Evolutionary conservation across 2,888 invertebrate genomes (phyloP).

Genomic region (Balanococcus diminutus): DNA sequence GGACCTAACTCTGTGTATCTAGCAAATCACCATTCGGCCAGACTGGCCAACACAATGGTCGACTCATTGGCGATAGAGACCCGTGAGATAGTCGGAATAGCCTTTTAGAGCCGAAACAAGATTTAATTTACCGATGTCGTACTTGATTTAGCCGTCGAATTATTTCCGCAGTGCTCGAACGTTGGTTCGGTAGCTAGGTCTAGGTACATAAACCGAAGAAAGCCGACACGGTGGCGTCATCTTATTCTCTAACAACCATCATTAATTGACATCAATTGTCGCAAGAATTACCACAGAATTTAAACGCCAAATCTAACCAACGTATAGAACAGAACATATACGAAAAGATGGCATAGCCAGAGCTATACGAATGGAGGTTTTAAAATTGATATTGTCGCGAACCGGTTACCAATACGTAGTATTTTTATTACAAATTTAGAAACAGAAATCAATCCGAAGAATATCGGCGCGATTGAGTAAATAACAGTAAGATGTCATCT

Average conservation of each 20-base stretch:
- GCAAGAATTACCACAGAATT: constrained; percentile 1
- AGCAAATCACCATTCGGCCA: too few relatives aligned
- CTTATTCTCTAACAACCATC: constrained; percentile 6
- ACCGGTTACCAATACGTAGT: background rate
- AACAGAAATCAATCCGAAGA: constrained; percentile 14
- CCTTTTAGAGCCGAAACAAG: constrained; percentile 37
- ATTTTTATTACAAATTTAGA: constrained; percentile 10
- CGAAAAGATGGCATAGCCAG: too few relatives aligned
- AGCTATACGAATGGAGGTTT: background rate
- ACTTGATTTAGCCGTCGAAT: constrained; percentile 40
- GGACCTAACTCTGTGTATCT: too few relatives aligned
- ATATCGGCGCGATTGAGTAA: constrained; percentile 24
- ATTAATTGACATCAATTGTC: constrained; percentile 45
- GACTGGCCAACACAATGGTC: background rate
- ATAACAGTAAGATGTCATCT: constrained; percentile 24
- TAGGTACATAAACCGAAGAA: constrained; percentile 42
- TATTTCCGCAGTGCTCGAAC: constrained; percentile 44
- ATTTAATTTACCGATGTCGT: constrained; percentile 46
- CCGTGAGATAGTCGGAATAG: constrained; percentile 44
- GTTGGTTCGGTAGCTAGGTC: too few relatives aligned
- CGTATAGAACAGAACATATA: background rate
- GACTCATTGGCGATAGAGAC: constrained; percentile 24
- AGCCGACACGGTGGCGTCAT: constrained; percentile 48
- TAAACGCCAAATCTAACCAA: background rate
- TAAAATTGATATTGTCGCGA: constrained; percentile 14